Evolutionary conservation across 1,140 invertebrate genomes (phyloP), one percentile per base, ranked within the genome.

Genomic region (Diploscapter pachys): DNA sequence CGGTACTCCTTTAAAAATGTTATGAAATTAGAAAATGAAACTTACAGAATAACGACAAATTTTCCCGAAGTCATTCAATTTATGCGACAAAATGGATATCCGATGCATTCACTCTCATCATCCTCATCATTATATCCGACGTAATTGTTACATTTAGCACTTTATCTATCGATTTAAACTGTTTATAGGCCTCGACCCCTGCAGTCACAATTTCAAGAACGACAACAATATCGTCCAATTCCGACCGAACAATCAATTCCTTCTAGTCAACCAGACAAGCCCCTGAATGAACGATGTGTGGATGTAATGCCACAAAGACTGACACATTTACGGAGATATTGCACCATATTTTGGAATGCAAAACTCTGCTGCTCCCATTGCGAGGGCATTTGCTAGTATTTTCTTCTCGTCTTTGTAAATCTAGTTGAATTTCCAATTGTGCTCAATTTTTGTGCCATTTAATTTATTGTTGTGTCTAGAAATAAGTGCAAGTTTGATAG

Each of bases 261-360:
- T n/a, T 31, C 31, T 31, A 31, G 31, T 31, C 31, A 31, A 31
- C 31, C 31, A 31, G 31, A 31, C 31, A 31, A 31, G 31, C 31
- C 31, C 31, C 31, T 31, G 31, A 31, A 31, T 31, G 50, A 71
- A n/a, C 70, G 61, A 0, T 81, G 80, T 54, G 81, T 84, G 5
- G 71, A 73, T 8, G 73, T 74, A 57, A 84, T 84, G 80, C 72
- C 83, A 53, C 31, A 66, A 9, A 75, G 80, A 55, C 79, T 81
- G 50, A 84, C 82, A 2, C 82, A 84, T 81, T 69, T 84, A 13
- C 69, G 83, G 49, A 65, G 63, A 31, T 65, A 84, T 57, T 84
- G 82, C 63, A 85, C 83, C 11, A 85, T 84, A 54, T 84, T 84
- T 75, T 84, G 83, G 83, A 84, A 84, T 64, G 82, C 80, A 70